Conservation (phyloP, 2,888 invertebrate species). For the Ischnura elegans region DNA sequence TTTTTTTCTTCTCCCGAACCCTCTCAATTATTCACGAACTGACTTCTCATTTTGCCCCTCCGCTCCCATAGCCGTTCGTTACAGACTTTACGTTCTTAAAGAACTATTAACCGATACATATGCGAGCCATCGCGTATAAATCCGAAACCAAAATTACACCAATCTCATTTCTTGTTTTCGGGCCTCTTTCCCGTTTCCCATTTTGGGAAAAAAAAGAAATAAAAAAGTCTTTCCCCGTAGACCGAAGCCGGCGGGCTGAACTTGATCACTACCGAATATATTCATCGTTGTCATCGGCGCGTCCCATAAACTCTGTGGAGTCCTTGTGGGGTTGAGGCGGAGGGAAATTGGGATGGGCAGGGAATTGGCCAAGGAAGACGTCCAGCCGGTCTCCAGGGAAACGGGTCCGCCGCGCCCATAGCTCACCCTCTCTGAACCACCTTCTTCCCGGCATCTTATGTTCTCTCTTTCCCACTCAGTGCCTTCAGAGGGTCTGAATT, state of each 20-base stretch:
- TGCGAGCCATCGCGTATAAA: not conserved
- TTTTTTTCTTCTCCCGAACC: not conserved
- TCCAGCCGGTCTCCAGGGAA: not conserved
- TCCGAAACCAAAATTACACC: not conserved
- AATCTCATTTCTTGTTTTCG: not conserved
- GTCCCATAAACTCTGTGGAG: slow-evolving; percentile 10
- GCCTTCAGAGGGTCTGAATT: no score
- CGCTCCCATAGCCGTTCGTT: not conserved
- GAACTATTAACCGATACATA: not conserved
- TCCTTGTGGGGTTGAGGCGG: no score
- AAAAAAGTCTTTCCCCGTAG: not conserved
- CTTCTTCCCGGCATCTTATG: no score
- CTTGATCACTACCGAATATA: slow-evolving; percentile 15
- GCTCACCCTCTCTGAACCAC: no score
- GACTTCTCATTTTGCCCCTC: not conserved
- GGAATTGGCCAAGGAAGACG: not conserved
- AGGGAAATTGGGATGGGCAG: not conserved
- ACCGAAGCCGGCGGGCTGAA: not conserved
- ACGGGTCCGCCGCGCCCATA: slow-evolving; percentile 21
- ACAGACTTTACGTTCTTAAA: not conserved
- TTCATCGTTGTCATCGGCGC: not conserved
- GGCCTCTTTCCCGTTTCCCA: not conserved
- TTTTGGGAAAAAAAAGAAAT: not conserved
- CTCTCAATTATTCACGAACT: not conserved
- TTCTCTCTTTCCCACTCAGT: no score